These are phyloP conservation scores for Anomalospiza imberbis DNA, from an alignment of 2,797 vertebrate species.

Conservation along the genomic window DNA sequence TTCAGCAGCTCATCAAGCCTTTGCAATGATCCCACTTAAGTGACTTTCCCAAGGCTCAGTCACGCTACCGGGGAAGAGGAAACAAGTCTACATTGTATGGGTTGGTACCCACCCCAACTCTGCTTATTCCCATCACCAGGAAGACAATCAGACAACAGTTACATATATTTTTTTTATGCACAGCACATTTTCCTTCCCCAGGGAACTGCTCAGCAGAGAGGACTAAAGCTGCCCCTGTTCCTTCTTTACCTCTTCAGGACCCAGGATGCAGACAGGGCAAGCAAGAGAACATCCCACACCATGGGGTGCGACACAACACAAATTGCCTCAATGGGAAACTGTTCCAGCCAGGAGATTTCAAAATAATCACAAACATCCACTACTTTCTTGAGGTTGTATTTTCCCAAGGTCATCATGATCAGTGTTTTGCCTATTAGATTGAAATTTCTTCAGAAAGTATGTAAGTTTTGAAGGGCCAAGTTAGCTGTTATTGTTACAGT, in stretches of 20 bases:
- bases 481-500: neutral
- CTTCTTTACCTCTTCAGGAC: neutral
- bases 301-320: neutral
- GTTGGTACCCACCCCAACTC: neutral
- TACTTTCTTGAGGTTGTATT: neutral
- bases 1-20: neutral
- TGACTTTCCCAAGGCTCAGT: neutral
- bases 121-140: neutral
- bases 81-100: neutral
- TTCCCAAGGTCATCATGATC: neutral
- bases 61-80: neutral
- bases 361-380: neutral
- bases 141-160: neutral
- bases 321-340: neutral
- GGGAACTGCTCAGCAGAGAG: neutral
- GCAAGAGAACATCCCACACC: neutral
- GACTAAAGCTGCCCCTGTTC: neutral
- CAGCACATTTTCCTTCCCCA: neutral
- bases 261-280: neutral
- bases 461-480: neutral
- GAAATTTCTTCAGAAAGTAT: neutral
- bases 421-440: neutral
- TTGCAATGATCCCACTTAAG: neutral
- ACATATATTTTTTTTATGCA: neutral
- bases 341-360: neutral